Percentiles rank a stretch among this genome's conserved stretches.
phyloP scores from a whole-genome alignment of 2,888 invertebrate species.

The Drosophila affinis region DNA sequence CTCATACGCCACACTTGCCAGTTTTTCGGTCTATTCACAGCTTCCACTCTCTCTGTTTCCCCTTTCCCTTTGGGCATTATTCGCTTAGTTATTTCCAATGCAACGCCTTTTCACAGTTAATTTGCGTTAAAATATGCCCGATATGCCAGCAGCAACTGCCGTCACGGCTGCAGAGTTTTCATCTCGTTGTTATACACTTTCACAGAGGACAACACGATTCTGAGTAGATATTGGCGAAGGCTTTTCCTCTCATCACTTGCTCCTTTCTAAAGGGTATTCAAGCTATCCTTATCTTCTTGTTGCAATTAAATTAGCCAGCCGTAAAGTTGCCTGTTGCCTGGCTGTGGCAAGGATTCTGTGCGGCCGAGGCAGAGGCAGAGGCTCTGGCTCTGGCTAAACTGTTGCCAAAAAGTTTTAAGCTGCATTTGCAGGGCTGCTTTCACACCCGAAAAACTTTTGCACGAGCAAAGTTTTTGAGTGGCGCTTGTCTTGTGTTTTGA shows the following conservation, averaged over 20 bases:
- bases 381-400: conserved; percentile 44
- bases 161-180: conserved; percentile 7
- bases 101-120: conserved; percentile 70
- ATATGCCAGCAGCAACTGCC: conserved; percentile 50
- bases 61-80: conserved; percentile 18
- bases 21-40: conserved; percentile 1
- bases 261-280: not conserved
- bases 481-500: conserved; percentile 37
- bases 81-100: conserved; percentile 56
- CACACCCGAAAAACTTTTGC: conserved; percentile 60
- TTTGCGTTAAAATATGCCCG: conserved; percentile 71
- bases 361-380: not conserved
- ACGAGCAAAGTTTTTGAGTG: conserved; percentile 50
- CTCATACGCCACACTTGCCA: conserved; percentile 36
- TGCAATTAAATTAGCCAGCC: conserved; percentile 69
- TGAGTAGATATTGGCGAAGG: not conserved
- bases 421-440: conserved; percentile 67
- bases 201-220: conserved; percentile 18
- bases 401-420: conserved; percentile 78
- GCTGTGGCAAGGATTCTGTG: conserved; percentile 11
- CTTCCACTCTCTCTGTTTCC: not conserved
- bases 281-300: conserved; percentile 46
- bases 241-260: too few relatives aligned
- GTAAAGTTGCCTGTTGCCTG: conserved; percentile 30
- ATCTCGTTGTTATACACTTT: not conserved